Conservation (phyloP, 92 coral and sea anemone genomes). For the Porites divaricata region DNA sequence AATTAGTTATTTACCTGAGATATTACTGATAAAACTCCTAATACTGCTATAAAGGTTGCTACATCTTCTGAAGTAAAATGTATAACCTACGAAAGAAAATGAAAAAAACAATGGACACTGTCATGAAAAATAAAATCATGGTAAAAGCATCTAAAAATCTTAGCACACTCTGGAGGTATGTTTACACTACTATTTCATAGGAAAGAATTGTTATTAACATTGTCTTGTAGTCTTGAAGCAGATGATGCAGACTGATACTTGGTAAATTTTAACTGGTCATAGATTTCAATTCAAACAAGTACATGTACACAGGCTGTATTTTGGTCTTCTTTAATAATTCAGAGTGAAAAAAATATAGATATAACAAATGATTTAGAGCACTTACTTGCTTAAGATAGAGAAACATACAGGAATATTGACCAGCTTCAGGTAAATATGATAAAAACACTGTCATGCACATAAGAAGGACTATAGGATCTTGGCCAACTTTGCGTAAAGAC, state of each 20-base stretch:
- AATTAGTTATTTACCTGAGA: slow-evolving; percentile 80
- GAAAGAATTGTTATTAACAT: no score
- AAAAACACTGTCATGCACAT: slow-evolving; percentile 91
- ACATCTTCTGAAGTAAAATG: slow-evolving; percentile 90
- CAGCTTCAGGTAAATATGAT: slow-evolving; percentile 98
- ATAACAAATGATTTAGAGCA: background rate
- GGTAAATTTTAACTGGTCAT: no score
- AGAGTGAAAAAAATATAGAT: background rate
- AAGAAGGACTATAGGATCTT: slow-evolving; percentile 94
- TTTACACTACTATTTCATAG: no score
- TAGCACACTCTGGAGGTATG: no score
- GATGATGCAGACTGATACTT: no score
- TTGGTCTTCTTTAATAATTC: background rate
- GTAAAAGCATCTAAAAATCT: background rate
- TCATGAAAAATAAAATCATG: background rate
- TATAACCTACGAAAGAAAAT: slow-evolving; percentile 74
- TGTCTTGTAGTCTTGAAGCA: no score
- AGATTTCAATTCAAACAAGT: no score
- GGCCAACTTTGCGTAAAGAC: slow-evolving; percentile 96
- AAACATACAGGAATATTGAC: slow-evolving; percentile 99
- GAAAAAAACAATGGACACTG: background rate
- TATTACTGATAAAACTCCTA: slow-evolving; percentile 94
- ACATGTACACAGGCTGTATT: background rate
- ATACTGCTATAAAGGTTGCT: slow-evolving; percentile 97
- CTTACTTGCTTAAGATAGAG: slow-evolving; percentile 95